Conservation (phyloP, 2,113 vertebrate genomes). For the Hyperopisus bebe region DNA sequence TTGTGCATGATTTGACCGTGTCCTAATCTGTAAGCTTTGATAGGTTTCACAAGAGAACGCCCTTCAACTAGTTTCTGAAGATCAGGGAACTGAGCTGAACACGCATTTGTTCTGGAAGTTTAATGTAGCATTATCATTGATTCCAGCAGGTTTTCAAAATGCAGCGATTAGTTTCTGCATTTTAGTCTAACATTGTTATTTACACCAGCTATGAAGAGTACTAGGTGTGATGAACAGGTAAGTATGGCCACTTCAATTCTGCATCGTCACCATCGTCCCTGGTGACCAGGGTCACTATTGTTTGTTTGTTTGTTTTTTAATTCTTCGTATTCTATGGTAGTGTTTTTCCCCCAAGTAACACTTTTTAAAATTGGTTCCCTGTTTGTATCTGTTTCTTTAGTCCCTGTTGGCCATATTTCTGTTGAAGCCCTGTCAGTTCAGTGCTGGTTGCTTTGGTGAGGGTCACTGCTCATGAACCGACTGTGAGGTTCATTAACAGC, state of each 20-base stretch:
- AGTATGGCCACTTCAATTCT: conserved; percentile 7
- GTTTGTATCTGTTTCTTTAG: background rate
- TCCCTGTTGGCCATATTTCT: background rate
- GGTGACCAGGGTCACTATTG: background rate
- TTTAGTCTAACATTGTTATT: background rate
- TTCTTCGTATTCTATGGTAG: background rate
- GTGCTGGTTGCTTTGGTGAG: background rate
- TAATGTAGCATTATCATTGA: background rate
- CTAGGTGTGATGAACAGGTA: background rate
- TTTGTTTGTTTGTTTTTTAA: background rate
- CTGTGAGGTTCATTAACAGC: background rate
- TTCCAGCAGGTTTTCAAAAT: background rate
- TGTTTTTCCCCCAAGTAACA: background rate
- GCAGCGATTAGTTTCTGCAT: background rate
- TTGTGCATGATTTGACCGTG: background rate
- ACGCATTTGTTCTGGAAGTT: background rate
- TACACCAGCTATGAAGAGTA: background rate
- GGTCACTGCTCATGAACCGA: background rate
- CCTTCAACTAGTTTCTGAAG: background rate
- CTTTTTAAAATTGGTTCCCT: background rate
- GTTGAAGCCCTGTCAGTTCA: background rate
- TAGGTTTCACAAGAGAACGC: background rate
- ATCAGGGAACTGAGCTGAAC: background rate
- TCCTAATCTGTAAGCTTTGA: background rate
- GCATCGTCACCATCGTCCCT: background rate